Percentiles rank a stretch among this genome's conserved stretches.
These are phyloP conservation scores for Mimumesa dahlbomi DNA, from an alignment of 2,888 invertebrate genomes.

Conservation along the genomic window DNA sequence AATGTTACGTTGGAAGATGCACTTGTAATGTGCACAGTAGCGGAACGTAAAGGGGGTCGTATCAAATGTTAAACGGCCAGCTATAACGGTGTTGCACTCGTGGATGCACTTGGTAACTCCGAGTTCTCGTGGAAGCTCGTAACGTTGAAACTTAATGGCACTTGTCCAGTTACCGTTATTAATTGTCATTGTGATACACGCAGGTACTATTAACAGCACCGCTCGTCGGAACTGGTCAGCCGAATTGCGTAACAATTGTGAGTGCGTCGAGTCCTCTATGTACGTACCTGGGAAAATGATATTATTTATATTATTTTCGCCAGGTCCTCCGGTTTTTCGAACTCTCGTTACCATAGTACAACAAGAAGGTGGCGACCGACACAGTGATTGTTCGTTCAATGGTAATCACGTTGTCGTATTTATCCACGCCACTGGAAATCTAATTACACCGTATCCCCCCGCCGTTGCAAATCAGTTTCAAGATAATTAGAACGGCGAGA, in stretches of 20 bases:
- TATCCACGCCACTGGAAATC: background rate
- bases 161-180: conserved; percentile 59
- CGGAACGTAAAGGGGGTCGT: conserved; percentile 27
- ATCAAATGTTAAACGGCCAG: conserved; percentile 33
- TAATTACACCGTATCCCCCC: too few species aligned
- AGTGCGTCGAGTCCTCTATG: conserved; percentile 14
- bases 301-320: too few species aligned
- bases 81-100: conserved; percentile 26
- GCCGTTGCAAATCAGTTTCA: too few species aligned
- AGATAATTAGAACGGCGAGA: too few species aligned
- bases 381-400: background rate
- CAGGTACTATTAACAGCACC: conserved; percentile 42
- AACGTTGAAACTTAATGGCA: conserved; percentile 53
- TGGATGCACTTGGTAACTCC: conserved; percentile 28
- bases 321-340: background rate
- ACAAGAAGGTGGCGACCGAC: background rate
- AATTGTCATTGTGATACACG: conserved; percentile 61
- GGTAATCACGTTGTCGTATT: background rate
- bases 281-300: conserved; percentile 31
- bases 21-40: background rate
- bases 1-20: conserved; percentile 9
- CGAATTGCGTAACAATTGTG: conserved; percentile 1
- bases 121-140: conserved; percentile 22
- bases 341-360: background rate
- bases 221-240: background rate